These are phyloP conservation scores for Podargus strigoides DNA, from an alignment of 2,797 vertebrate species.

Conservation along the genomic window DNA sequence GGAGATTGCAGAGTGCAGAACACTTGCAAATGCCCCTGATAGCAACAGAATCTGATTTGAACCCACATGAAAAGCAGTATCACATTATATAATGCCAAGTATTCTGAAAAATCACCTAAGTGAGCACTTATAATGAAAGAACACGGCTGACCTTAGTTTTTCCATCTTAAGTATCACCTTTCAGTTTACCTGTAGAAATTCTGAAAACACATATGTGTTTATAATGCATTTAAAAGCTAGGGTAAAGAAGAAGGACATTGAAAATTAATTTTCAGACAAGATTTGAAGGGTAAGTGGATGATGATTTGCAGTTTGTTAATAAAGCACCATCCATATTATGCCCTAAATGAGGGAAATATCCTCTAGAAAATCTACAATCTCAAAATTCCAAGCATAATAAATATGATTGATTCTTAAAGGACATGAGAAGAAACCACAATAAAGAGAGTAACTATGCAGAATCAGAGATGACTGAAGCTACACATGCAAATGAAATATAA, in stretches of 20 bases:
- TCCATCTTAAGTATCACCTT: neutral
- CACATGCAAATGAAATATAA: neutral
- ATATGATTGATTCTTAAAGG: neutral
- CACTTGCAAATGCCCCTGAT: neutral
- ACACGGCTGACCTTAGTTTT: neutral
- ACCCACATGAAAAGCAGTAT: neutral
- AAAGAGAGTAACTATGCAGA: neutral
- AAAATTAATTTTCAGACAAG: neutral
- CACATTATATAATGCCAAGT: neutral
- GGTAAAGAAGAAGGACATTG: neutral
- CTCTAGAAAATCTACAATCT: neutral
- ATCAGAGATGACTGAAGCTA: neutral
- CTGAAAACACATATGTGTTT: neutral
- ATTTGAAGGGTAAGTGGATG: neutral
- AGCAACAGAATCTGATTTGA: neutral
- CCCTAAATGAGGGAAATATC: neutral
- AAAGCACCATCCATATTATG: neutral
- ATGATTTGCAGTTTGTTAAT: neutral
- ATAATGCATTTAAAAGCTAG: neutral
- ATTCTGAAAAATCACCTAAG: neutral
- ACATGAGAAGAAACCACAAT: neutral
- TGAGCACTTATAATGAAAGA: neutral
- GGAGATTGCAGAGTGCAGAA: neutral
- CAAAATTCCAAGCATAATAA: neutral
- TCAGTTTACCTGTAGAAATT: neutral